A percentile compares a stretch with the other conserved stretches of the same genome.
These are phyloP conservation scores for Lacerta agilis DNA, from an alignment of 2,797 vertebrate genomes.

Conservation along the genomic window DNA sequence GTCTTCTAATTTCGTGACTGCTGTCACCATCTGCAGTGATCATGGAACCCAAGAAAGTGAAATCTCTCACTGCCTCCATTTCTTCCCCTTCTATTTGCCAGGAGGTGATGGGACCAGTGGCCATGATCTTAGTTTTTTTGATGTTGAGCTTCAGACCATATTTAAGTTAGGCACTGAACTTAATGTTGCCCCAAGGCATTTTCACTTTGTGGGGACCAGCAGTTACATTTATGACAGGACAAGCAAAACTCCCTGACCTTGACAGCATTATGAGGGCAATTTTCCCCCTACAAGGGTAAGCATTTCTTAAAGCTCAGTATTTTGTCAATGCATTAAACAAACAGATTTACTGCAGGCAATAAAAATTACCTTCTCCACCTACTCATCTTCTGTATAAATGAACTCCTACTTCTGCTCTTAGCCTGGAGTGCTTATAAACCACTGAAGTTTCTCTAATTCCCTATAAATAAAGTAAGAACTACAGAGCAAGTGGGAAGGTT, in stretches of 20 bases:
- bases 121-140: too few species aligned
- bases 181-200: slow-evolving; percentile 39
- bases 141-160: too few species aligned
- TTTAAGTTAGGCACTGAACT: slow-evolving; percentile 26
- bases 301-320: slow-evolving; percentile 9
- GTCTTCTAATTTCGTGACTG: too few species aligned
- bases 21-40: too few species aligned
- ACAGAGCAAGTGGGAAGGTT: slow-evolving; percentile 47
- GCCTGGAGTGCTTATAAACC: not conserved
- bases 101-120: too few species aligned
- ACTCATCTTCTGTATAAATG: not conserved
- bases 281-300: slow-evolving; percentile 2
- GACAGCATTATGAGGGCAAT: not conserved
- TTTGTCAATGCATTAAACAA: slow-evolving; percentile 37
- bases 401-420: not conserved
- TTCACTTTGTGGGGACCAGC: slow-evolving; percentile 28
- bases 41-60: too few species aligned
- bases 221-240: slow-evolving; percentile 47
- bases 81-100: too few species aligned
- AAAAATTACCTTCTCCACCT: not conserved
- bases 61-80: too few species aligned
- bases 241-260: not conserved
- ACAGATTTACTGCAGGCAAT: slow-evolving; percentile 14
- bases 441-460: slow-evolving; percentile 7
- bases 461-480: slow-evolving; percentile 52